These are phyloP conservation scores for Hippocampus mohnikei DNA, from an alignment of 2,113 vertebrate species.

Conservation along the genomic window DNA sequence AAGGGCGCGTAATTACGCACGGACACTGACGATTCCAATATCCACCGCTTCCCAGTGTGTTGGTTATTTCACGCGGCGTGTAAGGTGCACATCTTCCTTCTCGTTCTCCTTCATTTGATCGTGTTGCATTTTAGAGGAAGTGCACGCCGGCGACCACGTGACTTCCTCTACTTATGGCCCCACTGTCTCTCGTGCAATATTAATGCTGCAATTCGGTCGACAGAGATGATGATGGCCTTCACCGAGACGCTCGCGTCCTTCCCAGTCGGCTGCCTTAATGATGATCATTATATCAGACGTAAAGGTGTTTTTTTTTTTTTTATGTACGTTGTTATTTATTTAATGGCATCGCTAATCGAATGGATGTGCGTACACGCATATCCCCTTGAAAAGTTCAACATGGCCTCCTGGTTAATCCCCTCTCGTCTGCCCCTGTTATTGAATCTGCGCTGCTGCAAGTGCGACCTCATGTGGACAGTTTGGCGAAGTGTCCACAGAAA, in stretches of 20 bases:
- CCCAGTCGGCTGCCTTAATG: neutral
- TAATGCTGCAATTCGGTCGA: neutral
- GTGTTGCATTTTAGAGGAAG: neutral
- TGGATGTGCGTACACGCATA: slow-evolving; percentile 23
- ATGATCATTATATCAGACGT: neutral
- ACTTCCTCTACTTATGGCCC: slow-evolving; percentile 5
- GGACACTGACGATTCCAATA: slow-evolving; percentile 31
- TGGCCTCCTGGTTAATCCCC: slow-evolving; percentile 65
- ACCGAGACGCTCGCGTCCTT: neutral
- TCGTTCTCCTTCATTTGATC: neutral
- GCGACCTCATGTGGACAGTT: slow-evolving; percentile 53
- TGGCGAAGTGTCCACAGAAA: neutral
- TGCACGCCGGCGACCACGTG: slow-evolving; percentile 1
- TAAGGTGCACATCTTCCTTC: neutral
- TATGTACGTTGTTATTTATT: slow-evolving; percentile 2
- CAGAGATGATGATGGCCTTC: neutral
- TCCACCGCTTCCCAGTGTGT: neutral
- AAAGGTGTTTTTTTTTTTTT: neutral
- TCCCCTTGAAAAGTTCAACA: slow-evolving; percentile 62
- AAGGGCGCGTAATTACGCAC: slow-evolving; percentile 10
- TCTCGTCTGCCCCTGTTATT: slow-evolving; percentile 1
- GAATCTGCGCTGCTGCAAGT: slow-evolving; percentile 28
- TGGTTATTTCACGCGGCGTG: neutral
- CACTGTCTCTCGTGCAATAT: slow-evolving; percentile 20
- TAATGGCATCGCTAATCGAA: slow-evolving; percentile 52